phyloP scores from a whole-genome alignment of 2,888 invertebrate species.

The Amphiduros pacificus region DNA sequence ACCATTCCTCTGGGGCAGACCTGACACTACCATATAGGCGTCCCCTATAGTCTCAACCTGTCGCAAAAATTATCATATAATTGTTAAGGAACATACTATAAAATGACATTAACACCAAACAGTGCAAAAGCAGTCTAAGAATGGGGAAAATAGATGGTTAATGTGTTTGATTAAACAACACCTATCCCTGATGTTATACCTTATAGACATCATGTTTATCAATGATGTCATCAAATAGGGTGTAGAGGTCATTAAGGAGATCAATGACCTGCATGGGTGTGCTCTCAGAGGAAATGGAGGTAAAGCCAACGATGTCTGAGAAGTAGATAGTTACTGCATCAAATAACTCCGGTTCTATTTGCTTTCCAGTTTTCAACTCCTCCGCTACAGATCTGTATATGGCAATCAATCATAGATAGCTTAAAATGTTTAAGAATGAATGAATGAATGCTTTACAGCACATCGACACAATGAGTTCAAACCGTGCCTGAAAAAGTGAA shows the following conservation, averaged over 20 bases:
- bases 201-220: slow-evolving; percentile 44
- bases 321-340: slow-evolving; percentile 1
- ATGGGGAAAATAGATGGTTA: no score
- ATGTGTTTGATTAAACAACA: no score
- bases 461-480: no score
- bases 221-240: slow-evolving; percentile 41
- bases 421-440: no score
- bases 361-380: neutral
- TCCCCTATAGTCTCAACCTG: slow-evolving; percentile 76
- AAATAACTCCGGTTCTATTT: neutral
- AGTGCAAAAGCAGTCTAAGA: no score
- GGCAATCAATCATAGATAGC: no score
- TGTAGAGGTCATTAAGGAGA: slow-evolving; percentile 37
- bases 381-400: neutral
- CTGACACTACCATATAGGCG: slow-evolving; percentile 63
- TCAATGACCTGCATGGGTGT: slow-evolving; percentile 35
- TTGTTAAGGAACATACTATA: no score
- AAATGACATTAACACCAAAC: no score
- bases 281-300: neutral
- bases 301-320: neutral
- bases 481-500: no score
- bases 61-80: no score
- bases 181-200: slow-evolving; percentile 28
- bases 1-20: slow-evolving; percentile 28
- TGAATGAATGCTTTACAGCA: no score